Conservation (phyloP, 2,797 vertebrate genomes). For the Rhyacichthys aspro region DNA sequence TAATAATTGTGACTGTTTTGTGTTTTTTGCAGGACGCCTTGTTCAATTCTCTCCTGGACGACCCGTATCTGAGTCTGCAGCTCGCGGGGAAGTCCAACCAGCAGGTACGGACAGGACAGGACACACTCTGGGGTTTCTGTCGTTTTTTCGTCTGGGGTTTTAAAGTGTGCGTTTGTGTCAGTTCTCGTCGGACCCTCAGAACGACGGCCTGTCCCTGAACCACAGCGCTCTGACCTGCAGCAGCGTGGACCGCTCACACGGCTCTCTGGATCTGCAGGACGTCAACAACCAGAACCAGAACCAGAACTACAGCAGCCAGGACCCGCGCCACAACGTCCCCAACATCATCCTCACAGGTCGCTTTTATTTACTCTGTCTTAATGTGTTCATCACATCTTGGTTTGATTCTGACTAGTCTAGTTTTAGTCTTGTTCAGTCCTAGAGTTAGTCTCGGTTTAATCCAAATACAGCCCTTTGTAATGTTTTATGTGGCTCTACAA, state of each 20-base stretch:
- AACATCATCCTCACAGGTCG: constrained; percentile 93
- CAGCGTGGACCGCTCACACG: constrained; percentile 42
- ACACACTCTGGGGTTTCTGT: not conserved
- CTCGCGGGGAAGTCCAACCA: constrained; percentile 73
- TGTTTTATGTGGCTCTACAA: no score
- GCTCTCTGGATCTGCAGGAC: constrained; percentile 68
- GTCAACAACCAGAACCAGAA: constrained; percentile 85
- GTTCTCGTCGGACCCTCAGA: constrained; percentile 77
- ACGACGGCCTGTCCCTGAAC: constrained; percentile 74
- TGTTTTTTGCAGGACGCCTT: constrained; percentile 74
- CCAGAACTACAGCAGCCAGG: constrained; percentile 71
- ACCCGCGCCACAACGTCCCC: constrained; percentile 82
- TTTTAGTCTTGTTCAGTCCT: no score
- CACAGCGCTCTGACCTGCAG: constrained; percentile 63
- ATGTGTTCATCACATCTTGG: no score
- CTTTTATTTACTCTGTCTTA: no score
- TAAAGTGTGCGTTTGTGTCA: constrained; percentile 55
- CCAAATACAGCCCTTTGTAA: no score
- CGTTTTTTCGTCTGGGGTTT: no score
- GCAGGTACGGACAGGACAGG: constrained; percentile 48
- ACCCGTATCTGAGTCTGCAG: constrained; percentile 78
- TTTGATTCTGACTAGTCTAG: no score
- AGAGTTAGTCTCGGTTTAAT: no score
- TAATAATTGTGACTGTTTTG: not conserved
- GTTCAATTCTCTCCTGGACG: constrained; percentile 81